Evolutionary conservation across 2,797 vertebrate species (phyloP).

Genomic region (Glossophaga mutica): DNA sequence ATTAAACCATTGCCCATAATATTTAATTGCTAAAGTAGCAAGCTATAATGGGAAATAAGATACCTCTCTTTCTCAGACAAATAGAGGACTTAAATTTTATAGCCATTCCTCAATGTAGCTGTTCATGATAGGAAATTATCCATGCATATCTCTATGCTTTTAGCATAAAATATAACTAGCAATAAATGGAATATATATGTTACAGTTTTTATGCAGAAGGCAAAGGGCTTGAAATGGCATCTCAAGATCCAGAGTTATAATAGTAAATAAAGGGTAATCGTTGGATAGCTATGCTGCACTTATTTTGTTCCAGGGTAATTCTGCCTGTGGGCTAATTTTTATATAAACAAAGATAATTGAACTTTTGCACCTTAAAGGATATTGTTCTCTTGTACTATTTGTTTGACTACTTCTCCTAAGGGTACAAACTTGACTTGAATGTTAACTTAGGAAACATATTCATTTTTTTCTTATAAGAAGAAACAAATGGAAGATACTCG

Average conservation of each 20-base stretch:
- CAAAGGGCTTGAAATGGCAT: slow-evolving; percentile 42
- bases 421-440: slow-evolving; percentile 37
- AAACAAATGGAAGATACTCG: slow-evolving; percentile 20
- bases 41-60: background rate
- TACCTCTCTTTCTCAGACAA: slow-evolving; percentile 25
- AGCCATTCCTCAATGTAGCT: slow-evolving; percentile 37
- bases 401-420: slow-evolving; percentile 22
- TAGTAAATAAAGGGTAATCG: slow-evolving; percentile 64
- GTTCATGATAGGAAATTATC: slow-evolving; percentile 59
- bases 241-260: slow-evolving; percentile 35
- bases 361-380: slow-evolving; percentile 59
- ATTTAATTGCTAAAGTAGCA: slow-evolving; percentile 31
- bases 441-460: slow-evolving; percentile 39
- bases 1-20: background rate
- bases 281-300: slow-evolving; percentile 12
- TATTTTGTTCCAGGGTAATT: slow-evolving; percentile 44
- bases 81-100: slow-evolving; percentile 51
- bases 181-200: slow-evolving; percentile 45
- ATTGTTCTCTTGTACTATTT: slow-evolving; percentile 48
- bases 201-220: background rate
- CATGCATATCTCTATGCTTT: slow-evolving; percentile 60
- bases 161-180: slow-evolving; percentile 59
- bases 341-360: slow-evolving; percentile 67
- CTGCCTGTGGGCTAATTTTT: slow-evolving; percentile 56
- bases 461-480: slow-evolving; percentile 16